Evolutionary conservation across 2,113 vertebrate genomes (phyloP), one percentile per base, ranked within the genome.

Genomic region (Cryptotis parvus): DNA sequence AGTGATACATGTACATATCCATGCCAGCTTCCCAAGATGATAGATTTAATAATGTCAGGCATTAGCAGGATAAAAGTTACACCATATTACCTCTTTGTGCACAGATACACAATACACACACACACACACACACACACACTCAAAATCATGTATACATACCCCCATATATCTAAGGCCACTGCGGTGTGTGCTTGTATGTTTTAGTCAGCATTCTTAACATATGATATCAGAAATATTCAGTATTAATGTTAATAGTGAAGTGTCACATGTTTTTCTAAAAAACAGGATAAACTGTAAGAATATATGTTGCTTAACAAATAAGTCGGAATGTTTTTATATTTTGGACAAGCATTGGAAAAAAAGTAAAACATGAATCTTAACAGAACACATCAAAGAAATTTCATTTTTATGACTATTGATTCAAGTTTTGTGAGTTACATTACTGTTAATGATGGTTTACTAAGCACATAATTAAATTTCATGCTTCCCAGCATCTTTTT

Each of bases 191-290:
- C 49, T 76, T 87, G 45, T 52, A 22, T 77, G 55, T 72, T 49
- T 75, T 45, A 75, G 69, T 80, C 58, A 90, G 24, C 41, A 83
- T 84, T 84, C 52, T 72, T 80, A 9, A 83, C 91, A 73, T 41
- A 43, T 84, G 45, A 33, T 76, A 49, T 11, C 69, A 69, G 11
- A 58, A 58, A 43, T 39, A 63, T 79, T 12, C 41, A 70, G 66
- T 75, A 2, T 37, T 90, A 43, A 72, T 75, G 2, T 37, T 90
- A 83, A 77, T 15, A 76, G 37, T 29, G 1, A 31, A 65, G 33
- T 33, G 24, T 76, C 74, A n/a, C 39, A 27, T 15, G 24, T 22
- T 43, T 69, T 70, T 88, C 72, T 89, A 31, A 70, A 31, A 70
- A 18, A 68, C 72, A 89, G 61, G 8, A 77, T 31, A n/a, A 31